Conservation (phyloP, 2,888 invertebrate genomes). For the Glaucopsyche alexis region DNA sequence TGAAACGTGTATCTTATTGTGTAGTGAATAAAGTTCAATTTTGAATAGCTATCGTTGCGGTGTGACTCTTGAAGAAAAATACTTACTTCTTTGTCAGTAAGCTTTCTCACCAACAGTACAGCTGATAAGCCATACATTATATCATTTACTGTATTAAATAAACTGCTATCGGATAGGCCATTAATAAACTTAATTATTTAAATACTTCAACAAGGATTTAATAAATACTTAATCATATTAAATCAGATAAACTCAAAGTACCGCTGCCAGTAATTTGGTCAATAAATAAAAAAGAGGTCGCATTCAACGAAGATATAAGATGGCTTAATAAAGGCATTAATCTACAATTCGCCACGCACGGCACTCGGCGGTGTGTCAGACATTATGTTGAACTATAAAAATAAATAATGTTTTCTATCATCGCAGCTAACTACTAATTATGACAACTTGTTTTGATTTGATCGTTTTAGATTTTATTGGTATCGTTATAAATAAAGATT, state of each 20-base stretch:
- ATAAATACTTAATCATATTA: slow-evolving; percentile 31
- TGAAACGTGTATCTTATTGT: no score
- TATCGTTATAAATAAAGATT: neutral
- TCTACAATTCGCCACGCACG: slow-evolving; percentile 31
- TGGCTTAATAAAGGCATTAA: slow-evolving; percentile 28
- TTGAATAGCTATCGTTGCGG: no score
- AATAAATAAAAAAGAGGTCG: slow-evolving; percentile 29
- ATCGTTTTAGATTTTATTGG: slow-evolving; percentile 27
- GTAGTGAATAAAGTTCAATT: no score
- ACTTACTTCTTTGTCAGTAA: no score
- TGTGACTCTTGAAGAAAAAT: no score
- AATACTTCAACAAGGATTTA: slow-evolving; percentile 17
- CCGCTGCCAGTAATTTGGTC: slow-evolving; percentile 24
- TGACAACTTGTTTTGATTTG: slow-evolving; percentile 35
- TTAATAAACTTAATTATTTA: slow-evolving; percentile 14
- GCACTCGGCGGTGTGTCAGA: slow-evolving; percentile 14
- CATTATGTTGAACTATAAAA: slow-evolving; percentile 27
- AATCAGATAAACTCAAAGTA: slow-evolving; percentile 22
- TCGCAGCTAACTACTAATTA: slow-evolving; percentile 24
- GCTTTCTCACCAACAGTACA: no score
- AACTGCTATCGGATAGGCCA: neutral
- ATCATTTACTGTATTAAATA: neutral
- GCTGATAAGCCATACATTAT: neutral
- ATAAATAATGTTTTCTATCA: slow-evolving; percentile 3
- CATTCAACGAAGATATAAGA: slow-evolving; percentile 28